phyloP scores from a whole-genome alignment of 2,888 invertebrate species.

The Catocala fraxini region DNA sequence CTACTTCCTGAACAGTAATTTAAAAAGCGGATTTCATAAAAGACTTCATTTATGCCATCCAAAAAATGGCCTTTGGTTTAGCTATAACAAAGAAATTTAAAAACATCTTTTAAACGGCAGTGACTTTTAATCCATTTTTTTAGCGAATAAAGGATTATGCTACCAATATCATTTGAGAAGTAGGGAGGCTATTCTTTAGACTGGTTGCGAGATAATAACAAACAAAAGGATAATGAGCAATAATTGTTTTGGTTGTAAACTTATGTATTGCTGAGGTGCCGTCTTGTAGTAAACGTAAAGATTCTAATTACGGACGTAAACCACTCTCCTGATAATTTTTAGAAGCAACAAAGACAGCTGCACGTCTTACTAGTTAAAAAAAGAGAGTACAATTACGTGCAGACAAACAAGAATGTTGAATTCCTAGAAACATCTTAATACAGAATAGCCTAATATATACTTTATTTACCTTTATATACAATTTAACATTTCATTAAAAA shows the following conservation, averaged over 20 bases:
- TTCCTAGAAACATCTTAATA: constrained; percentile 1
- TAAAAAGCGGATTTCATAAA: constrained; percentile 22
- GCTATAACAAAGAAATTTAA: constrained; percentile 30
- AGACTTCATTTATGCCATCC: constrained; percentile 16
- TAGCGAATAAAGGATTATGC: constrained; percentile 60
- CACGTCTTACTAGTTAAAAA: constrained; percentile 32
- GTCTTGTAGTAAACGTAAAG: constrained; percentile 59
- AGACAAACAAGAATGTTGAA: neutral
- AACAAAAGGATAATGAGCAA: constrained; percentile 68
- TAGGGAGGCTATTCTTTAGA: constrained; percentile 34
- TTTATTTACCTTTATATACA: too few species aligned
- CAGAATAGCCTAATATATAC: too few species aligned
- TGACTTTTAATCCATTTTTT: constrained; percentile 62
- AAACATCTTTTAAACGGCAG: constrained; percentile 29
- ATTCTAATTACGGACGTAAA: constrained; percentile 58
- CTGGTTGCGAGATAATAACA: constrained; percentile 59
- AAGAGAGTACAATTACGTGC: constrained; percentile 15
- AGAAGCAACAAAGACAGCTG: constrained; percentile 45
- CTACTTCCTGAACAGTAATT: constrained; percentile 15
- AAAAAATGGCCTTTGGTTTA: constrained; percentile 21
- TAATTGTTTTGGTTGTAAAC: constrained; percentile 61
- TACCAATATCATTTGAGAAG: constrained; percentile 58
- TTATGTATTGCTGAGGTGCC: constrained; percentile 53
- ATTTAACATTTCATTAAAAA: too few species aligned
- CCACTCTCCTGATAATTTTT: constrained; percentile 51